phyloP scores from a whole-genome alignment of 2,888 invertebrate genomes.

The Leucozona laternaria region DNA sequence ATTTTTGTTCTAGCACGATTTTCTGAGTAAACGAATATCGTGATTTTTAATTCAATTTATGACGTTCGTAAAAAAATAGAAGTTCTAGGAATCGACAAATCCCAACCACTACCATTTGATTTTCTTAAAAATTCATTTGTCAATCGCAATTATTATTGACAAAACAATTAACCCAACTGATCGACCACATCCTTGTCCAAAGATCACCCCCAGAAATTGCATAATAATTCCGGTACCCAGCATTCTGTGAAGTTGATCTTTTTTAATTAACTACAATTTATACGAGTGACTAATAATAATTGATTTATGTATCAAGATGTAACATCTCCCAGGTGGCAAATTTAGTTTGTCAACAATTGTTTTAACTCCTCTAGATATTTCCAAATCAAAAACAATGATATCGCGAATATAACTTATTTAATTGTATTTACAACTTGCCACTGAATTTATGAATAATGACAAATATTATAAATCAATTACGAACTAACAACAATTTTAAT shows the following conservation, averaged over 20 bases:
- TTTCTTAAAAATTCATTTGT: neutral
- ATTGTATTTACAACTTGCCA: constrained; percentile 26
- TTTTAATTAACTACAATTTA: neutral
- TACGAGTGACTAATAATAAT: neutral
- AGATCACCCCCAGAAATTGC: neutral
- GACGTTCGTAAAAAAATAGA: too few species aligned
- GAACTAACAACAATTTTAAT: constrained; percentile 1
- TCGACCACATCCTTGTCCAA: constrained; percentile 14
- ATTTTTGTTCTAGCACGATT: too few species aligned
- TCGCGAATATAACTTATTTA: neutral
- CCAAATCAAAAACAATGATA: neutral
- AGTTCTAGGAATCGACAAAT: neutral
- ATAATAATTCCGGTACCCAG: neutral
- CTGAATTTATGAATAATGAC: constrained; percentile 27
- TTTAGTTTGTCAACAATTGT: neutral
- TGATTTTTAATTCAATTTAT: neutral
- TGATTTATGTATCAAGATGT: constrained; percentile 20
- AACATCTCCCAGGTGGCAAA: constrained; percentile 3
- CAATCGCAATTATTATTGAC: neutral
- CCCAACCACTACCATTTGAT: too few species aligned
- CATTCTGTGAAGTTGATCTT: neutral
- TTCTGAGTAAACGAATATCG: neutral
- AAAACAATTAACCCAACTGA: neutral
- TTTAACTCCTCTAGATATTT: neutral
- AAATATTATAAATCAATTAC: constrained; percentile 25